Evolutionary conservation across 1,140 invertebrate species (phyloP).

Genomic region (Fopius arisanus): DNA sequence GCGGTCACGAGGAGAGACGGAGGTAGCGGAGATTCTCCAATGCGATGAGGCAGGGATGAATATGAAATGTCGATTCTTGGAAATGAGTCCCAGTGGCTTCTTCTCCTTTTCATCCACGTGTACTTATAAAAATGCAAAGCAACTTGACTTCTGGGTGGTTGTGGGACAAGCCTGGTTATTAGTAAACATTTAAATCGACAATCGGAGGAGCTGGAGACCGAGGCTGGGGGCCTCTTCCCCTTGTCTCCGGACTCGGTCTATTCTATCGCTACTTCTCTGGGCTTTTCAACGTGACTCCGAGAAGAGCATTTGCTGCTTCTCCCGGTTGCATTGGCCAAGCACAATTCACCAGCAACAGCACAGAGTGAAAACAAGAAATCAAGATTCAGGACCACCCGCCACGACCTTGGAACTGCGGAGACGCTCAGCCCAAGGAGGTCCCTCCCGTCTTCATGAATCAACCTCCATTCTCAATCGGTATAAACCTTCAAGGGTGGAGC

Average conservation of each 20-base stretch:
- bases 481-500: constrained; percentile 55
- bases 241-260: not conserved
- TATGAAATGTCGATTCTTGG: constrained; percentile 55
- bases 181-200: constrained; percentile 67
- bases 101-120: constrained; percentile 27
- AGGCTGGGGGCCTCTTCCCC: constrained; percentile 5
- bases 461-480: constrained; percentile 59
- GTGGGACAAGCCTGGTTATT: constrained; percentile 64
- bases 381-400: constrained; percentile 64
- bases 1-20: not conserved
- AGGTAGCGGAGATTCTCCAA: not conserved
- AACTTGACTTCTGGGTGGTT: constrained; percentile 64
- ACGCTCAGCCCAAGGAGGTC: constrained; percentile 63
- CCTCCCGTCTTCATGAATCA: constrained; percentile 66
- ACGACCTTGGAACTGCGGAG: constrained; percentile 55
- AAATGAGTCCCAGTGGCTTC: constrained; percentile 33
- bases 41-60: constrained; percentile 41
- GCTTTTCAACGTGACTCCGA: constrained; percentile 11
- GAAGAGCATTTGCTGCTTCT: not conserved
- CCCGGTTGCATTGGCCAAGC: constrained; percentile 20
- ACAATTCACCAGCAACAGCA: constrained; percentile 25
- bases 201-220: constrained; percentile 51
- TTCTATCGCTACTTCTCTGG: constrained; percentile 12
- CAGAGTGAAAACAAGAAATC: constrained; percentile 63
- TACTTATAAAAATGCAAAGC: constrained; percentile 66